These are phyloP conservation scores for Ammodytes dubius DNA, from an alignment of 2,113 vertebrate species.

Conservation along the genomic window DNA sequence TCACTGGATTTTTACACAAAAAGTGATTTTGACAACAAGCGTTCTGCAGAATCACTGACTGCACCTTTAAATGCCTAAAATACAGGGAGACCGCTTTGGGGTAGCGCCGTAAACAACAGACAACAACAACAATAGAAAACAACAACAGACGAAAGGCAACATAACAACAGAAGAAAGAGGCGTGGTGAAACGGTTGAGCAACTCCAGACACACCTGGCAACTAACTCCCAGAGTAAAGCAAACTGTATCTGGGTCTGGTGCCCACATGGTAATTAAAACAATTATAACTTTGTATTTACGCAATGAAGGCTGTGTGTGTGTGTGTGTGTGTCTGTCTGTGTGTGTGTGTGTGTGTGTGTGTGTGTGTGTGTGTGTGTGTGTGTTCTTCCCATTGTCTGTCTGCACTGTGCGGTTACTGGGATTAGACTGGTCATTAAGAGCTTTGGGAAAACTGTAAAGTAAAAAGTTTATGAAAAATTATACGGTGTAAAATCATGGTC, in stretches of 20 bases:
- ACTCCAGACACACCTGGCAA: slow-evolving; percentile 52
- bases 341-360: too few relatives aligned
- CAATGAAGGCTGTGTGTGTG: not conserved
- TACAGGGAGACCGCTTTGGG: slow-evolving; percentile 8
- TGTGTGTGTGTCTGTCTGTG: too few relatives aligned
- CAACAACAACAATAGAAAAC: slow-evolving; percentile 27
- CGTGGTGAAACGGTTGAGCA: not conserved
- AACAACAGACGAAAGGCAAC: slow-evolving; percentile 1
- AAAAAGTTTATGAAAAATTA: slow-evolving; percentile 9
- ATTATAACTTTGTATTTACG: slow-evolving; percentile 32
- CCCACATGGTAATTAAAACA: slow-evolving; percentile 60
- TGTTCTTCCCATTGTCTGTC: not conserved
- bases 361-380: too few relatives aligned
- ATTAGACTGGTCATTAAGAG: not conserved
- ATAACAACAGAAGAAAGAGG: not conserved
- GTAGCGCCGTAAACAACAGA: slow-evolving; percentile 28
- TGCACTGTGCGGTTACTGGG: not conserved
- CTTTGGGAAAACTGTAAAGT: not conserved
- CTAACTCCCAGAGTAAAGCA: slow-evolving; percentile 13
- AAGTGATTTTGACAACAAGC: too few relatives aligned
- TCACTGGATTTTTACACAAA: too few relatives aligned
- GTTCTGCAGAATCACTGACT: too few relatives aligned
- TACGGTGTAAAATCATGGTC: too few relatives aligned
- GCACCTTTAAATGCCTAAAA: too few relatives aligned
- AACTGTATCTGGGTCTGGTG: slow-evolving; percentile 34